Evolutionary conservation across 2,797 vertebrate genomes (phyloP).

Genomic region (Eurystomus glaucurus): DNA sequence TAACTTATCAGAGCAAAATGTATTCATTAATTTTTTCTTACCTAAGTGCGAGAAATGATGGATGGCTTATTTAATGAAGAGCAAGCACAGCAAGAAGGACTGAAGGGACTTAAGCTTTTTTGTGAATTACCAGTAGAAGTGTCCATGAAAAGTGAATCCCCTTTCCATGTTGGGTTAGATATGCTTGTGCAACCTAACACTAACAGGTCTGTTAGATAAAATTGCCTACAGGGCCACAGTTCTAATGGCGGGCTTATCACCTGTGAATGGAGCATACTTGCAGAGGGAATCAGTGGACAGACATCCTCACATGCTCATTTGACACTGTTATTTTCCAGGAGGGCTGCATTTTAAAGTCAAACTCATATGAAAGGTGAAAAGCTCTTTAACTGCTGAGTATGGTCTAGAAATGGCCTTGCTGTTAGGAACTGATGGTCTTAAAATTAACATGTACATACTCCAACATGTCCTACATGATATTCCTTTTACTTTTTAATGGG

Average conservation of each 20-base stretch:
- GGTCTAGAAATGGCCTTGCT: constrained; percentile 2
- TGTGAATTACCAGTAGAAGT: not conserved
- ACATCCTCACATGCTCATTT: not conserved
- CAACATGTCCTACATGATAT: not conserved
- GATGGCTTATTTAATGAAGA: not conserved
- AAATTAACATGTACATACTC: not conserved
- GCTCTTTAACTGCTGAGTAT: constrained; percentile 11
- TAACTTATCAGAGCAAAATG: not conserved
- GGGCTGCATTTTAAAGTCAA: not conserved
- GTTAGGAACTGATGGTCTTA: constrained; percentile 18
- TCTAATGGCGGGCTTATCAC: not conserved
- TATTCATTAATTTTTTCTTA: not conserved
- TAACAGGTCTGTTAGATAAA: not conserved
- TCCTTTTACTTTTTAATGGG: constrained; percentile 5
- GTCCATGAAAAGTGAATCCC: not conserved
- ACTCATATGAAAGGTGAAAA: not conserved
- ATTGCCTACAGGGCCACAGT: not conserved
- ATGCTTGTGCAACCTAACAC: not conserved
- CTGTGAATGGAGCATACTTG: not conserved
- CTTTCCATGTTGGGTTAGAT: not conserved
- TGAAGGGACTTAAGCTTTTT: not conserved
- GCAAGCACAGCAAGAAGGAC: not conserved
- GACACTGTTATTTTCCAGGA: not conserved
- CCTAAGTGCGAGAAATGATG: not conserved
- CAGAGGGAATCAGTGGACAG: not conserved